Conservation (phyloP, 2,888 invertebrate genomes). For the Chrysomela aeneicollis region DNA sequence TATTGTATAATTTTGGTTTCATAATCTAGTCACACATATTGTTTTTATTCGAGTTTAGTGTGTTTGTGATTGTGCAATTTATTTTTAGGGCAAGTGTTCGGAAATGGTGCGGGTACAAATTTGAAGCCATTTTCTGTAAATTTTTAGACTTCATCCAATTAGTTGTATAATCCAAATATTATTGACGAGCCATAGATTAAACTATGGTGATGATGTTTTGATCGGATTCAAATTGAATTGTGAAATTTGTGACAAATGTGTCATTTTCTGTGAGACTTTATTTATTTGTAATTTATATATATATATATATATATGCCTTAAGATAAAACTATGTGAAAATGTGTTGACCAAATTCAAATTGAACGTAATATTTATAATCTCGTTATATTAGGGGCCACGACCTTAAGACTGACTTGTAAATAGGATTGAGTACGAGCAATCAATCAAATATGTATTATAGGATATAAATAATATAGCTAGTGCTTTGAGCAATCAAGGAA, state of each 20-base stretch:
- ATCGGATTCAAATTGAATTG: too few relatives aligned
- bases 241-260: too few relatives aligned
- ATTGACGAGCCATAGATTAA: conserved; percentile 13
- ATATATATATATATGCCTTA: too few relatives aligned
- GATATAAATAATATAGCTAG: conserved; percentile 37
- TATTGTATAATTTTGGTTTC: conserved; percentile 17
- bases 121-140: conserved; percentile 25
- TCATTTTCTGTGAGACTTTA: too few relatives aligned
- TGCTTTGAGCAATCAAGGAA: conserved; percentile 35
- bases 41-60: conserved; percentile 26
- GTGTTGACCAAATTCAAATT: conserved; percentile 14
- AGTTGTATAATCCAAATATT: conserved; percentile 36
- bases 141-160: conserved; percentile 21
- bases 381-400: conserved; percentile 48
- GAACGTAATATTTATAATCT: conserved; percentile 35
- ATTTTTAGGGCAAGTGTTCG: conserved; percentile 32
- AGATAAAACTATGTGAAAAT: conserved; percentile 17
- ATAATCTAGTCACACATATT: conserved; percentile 38
- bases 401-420: conserved; percentile 52
- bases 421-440: conserved; percentile 38
- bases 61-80: conserved; percentile 37
- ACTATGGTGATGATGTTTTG: too few relatives aligned
- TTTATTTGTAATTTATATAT: too few relatives aligned
- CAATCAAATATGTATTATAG: conserved; percentile 45
- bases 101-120: conserved; percentile 27